Evolutionary conservation across 2,888 invertebrate genomes (phyloP), one percentile per base, ranked within the genome.

Genomic region (Meghimatium bilineatum): DNA sequence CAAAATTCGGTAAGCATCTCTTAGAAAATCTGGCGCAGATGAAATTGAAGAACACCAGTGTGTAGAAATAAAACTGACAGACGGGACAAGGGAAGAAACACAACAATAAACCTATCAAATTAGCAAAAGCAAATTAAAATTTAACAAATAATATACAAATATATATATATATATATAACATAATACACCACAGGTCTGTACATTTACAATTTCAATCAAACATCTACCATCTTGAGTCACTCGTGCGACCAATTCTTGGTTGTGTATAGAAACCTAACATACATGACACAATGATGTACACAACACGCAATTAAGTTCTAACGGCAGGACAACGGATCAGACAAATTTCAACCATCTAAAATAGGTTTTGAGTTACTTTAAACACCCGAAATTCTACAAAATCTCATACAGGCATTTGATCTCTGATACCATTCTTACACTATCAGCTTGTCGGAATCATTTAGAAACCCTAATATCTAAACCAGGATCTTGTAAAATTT

Each of bases 101-200:
- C 12, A 32, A 32, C 17, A 26, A 26, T 38, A 20, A 71, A 26
- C 6, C 36, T 38, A 36, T 38, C 26, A 71, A 36, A 20, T 26
- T 36, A 6, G 38, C 36, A 26, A 23, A 36, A 71, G 38, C 38
- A 8, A 71, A 44, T 44, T 44, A 44, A 44, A 72, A 44, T n/a
- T 49, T 49, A 14, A 72, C 72, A 49, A 72, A 49, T 38, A 72
- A 72, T 72, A 66, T 66, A 66, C 66, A 66, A 44, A 72, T 44
- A 72, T 44, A 72, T 71, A n/a, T n/a, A n/a, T n/a, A n/a, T n/a
- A 71, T 71, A 63, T 66, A 72, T 29, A 72, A 44, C 1, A 36
- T 72, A n/a, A n/a, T 26, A 29, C 23, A 38, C 44, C 72, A 26
- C 26, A 23, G 36, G 14, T 14, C n/a, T 26, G 32, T 66, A 29